These are phyloP conservation scores for Drosophila mulleri DNA, from an alignment of 2,888 invertebrate genomes.

Conservation along the genomic window DNA sequence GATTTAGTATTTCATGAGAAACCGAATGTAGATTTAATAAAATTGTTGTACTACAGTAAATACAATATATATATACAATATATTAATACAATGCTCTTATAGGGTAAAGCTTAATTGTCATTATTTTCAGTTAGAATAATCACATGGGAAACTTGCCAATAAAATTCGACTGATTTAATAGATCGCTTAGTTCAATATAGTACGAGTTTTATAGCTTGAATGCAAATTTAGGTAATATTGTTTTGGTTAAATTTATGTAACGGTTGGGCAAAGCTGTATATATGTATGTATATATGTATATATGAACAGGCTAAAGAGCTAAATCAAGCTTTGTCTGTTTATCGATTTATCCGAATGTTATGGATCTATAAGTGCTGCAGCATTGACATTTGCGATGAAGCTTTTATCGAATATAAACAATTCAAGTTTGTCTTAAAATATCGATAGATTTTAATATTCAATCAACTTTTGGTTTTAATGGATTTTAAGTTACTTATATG, in stretches of 20 bases:
- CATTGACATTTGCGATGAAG: background rate
- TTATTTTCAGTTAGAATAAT: background rate
- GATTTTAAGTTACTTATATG: too few relatives aligned
- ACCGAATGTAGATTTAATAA: background rate
- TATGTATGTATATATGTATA: background rate
- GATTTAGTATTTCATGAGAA: too few relatives aligned
- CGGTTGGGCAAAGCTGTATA: background rate
- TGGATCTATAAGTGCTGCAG: background rate
- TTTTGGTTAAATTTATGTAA: background rate
- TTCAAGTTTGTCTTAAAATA: background rate
- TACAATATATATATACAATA: background rate
- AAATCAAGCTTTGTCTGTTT: too few relatives aligned
- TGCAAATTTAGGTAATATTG: background rate
- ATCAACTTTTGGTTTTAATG: too few relatives aligned
- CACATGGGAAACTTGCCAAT: background rate
- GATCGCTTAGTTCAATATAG: background rate
- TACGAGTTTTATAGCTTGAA: background rate
- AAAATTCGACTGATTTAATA: background rate
- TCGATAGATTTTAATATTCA: background rate
- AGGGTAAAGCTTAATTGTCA: background rate
- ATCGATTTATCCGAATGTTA: too few relatives aligned
- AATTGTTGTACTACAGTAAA: background rate
- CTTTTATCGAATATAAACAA: background rate
- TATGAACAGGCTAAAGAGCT: too few relatives aligned
- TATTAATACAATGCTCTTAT: too few relatives aligned